These are phyloP conservation scores for Apodemia duryi DNA, from an alignment of 2,888 invertebrate species.

Conservation along the genomic window DNA sequence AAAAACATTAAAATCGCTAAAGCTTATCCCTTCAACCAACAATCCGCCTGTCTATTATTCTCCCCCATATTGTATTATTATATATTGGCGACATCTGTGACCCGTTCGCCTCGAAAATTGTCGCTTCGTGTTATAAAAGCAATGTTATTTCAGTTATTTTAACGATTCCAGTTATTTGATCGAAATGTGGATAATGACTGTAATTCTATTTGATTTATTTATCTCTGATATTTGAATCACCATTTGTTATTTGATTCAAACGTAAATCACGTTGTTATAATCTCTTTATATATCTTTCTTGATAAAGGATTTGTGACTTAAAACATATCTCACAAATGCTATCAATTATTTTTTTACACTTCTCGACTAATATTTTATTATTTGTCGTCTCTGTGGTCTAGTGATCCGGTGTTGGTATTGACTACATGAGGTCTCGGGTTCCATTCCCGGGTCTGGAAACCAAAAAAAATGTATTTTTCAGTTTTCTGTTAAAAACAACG, in stretches of 20 bases:
- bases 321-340: no score
- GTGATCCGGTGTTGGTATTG: no score
- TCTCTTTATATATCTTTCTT: no score
- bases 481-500: no score
- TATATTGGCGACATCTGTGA: constrained; percentile 50
- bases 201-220: constrained; percentile 9
- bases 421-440: no score
- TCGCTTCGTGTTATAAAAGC: constrained; percentile 31
- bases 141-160: constrained; percentile 28
- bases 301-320: no score
- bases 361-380: no score
- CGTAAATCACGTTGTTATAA: not conserved
- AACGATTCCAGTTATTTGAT: constrained; percentile 26
- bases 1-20: not conserved
- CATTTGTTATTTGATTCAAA: not conserved
- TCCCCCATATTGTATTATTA: constrained; percentile 44
- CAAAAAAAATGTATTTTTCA: no score
- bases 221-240: not conserved
- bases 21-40: constrained; percentile 25
- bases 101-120: constrained; percentile 45
- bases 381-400: no score
- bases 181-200: constrained; percentile 16
- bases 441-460: no score
- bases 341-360: no score
- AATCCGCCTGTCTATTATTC: constrained; percentile 32